These are phyloP conservation scores for Ptilorrhoa leucosticta DNA, from an alignment of 2,113 vertebrate species.

Conservation along the genomic window DNA sequence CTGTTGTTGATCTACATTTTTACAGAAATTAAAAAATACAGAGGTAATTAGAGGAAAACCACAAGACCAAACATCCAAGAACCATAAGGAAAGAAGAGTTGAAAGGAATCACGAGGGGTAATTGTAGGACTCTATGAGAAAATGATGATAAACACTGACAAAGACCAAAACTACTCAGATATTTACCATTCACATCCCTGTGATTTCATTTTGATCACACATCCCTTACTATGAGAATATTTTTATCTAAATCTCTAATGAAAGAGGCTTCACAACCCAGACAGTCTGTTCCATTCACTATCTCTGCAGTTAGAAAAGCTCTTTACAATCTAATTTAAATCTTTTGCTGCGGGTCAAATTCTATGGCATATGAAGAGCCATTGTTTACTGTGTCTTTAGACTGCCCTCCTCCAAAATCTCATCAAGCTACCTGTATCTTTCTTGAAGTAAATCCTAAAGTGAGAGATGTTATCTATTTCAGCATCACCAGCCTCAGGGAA, in stretches of 20 bases:
- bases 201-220: neutral
- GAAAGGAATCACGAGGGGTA: neutral
- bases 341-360: neutral
- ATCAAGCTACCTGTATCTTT: neutral
- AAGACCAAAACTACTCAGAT: neutral
- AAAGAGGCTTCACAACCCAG: neutral
- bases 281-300: neutral
- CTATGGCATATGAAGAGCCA: neutral
- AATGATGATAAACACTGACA: neutral
- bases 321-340: neutral
- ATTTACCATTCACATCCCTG: neutral
- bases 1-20: neutral
- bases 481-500: neutral
- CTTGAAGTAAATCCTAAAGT: neutral
- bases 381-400: neutral
- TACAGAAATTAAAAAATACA: neutral
- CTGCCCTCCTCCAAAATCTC: neutral
- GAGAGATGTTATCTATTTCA: neutral
- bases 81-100: neutral
- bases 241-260: neutral
- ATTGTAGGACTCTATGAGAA: neutral
- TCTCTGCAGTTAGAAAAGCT: neutral
- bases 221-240: neutral
- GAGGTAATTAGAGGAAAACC: neutral
- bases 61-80: neutral